These are phyloP conservation scores for Thera britannica DNA, from an alignment of 2,888 invertebrate species.

Conservation along the genomic window DNA sequence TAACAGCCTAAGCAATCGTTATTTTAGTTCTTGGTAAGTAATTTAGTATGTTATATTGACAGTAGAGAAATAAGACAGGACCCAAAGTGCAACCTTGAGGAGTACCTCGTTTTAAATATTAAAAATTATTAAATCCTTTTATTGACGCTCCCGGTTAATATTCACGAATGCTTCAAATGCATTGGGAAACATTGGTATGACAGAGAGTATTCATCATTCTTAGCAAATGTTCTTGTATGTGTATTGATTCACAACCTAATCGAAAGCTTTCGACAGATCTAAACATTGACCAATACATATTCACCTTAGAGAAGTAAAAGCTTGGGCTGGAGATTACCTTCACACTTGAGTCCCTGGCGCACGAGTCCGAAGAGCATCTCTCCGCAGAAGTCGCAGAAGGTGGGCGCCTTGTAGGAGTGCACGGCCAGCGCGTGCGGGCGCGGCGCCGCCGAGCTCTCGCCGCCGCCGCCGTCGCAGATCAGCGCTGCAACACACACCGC, in stretches of 20 bases:
- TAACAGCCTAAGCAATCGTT: too few species aligned
- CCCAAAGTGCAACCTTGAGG: not conserved
- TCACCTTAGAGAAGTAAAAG: not conserved
- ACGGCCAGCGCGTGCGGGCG: constrained; percentile 97
- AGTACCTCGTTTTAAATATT: too few species aligned
- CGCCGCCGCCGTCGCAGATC: constrained; percentile 63
- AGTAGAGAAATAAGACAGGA: not conserved
- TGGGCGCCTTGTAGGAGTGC: constrained; percentile 99
- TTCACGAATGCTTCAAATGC: too few species aligned
- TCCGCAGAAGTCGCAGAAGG: constrained; percentile 99
- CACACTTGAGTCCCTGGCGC: constrained; percentile 99
- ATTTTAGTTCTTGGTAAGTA: too few species aligned
- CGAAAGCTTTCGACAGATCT: not conserved
- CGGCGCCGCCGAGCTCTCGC: constrained; percentile 82
- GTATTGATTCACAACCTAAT: not conserved
- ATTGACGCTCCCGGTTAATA: too few species aligned
- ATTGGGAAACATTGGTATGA: not conserved
- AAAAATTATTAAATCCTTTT: too few species aligned
- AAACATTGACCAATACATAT: not conserved
- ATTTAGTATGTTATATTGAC: too few species aligned
- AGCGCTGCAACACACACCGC: constrained; percentile 57
- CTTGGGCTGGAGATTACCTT: constrained; percentile 86
- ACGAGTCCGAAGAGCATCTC: constrained; percentile 99
- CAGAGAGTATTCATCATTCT: not conserved
- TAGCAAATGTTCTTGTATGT: not conserved